These are phyloP conservation scores for Acrocephalus scirpaceus DNA, from an alignment of 2,797 vertebrate genomes.

Conservation along the genomic window DNA sequence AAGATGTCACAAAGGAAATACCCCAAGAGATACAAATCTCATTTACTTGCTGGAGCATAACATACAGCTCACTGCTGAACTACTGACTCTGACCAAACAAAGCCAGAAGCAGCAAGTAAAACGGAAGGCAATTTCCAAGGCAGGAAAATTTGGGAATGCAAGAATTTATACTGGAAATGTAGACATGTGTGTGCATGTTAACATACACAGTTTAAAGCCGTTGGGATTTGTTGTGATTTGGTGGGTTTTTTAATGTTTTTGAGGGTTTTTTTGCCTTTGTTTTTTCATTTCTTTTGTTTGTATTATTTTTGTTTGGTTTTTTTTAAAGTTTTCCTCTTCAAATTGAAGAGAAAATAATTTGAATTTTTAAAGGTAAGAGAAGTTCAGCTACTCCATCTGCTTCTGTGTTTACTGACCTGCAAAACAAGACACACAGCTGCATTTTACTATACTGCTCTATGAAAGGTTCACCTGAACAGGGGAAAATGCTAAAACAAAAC, in stretches of 20 bases:
- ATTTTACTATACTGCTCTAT: neutral
- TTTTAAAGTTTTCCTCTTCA: neutral
- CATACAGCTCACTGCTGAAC: neutral
- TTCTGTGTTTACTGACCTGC: neutral
- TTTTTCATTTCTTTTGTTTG: neutral
- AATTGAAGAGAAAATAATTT: neutral
- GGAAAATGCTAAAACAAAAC: neutral
- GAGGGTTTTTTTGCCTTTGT: neutral
- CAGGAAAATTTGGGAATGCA: neutral
- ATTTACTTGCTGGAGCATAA: neutral
- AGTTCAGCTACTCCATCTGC: neutral
- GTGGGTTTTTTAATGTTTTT: neutral
- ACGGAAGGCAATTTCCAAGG: neutral
- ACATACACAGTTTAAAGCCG: neutral
- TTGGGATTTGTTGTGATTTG: neutral
- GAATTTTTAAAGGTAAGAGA: neutral
- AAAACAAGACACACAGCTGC: neutral
- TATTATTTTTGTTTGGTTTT: neutral
- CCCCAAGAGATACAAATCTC: neutral
- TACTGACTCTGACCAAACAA: neutral
- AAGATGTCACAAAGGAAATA: neutral
- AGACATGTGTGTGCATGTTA: neutral
- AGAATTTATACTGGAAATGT: neutral
- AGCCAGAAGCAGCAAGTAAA: neutral
- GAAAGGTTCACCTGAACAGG: neutral